These are phyloP conservation scores for Nettapus auritus DNA, from an alignment of 2,113 vertebrate genomes.

Conservation along the genomic window DNA sequence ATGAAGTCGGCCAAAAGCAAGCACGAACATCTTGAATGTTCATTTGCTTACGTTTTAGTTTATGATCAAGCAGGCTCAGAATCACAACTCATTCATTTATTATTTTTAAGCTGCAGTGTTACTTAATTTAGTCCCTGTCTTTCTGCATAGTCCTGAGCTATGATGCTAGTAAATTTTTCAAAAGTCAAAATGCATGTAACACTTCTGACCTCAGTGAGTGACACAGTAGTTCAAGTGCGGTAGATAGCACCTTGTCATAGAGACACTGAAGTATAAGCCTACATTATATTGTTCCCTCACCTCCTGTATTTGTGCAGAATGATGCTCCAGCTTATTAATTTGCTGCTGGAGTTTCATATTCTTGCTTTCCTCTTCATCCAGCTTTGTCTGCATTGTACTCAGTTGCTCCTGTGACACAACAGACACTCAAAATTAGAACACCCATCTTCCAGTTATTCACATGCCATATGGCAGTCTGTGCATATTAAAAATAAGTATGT, in stretches of 20 bases:
- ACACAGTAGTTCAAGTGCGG: not conserved
- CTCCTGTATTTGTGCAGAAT: slow-evolving; percentile 81
- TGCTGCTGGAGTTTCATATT: slow-evolving; percentile 88
- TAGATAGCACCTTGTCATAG: not conserved
- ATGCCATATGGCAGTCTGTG: not conserved
- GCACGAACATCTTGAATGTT: not conserved
- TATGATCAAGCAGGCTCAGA: not conserved
- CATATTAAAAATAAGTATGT: not conserved
- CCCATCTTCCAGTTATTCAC: not conserved
- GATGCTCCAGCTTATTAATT: slow-evolving; percentile 88
- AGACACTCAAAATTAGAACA: slow-evolving; percentile 23
- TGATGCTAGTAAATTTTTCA: not conserved
- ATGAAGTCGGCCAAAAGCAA: not conserved
- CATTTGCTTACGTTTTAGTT: not conserved
- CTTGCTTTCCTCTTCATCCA: slow-evolving; percentile 89
- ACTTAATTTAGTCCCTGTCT: not conserved
- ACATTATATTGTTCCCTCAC: slow-evolving; percentile 44
- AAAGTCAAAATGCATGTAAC: not conserved
- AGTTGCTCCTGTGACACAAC: slow-evolving; percentile 83
- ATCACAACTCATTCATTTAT: not conserved
- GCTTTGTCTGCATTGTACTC: slow-evolving; percentile 80
- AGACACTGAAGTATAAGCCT: not conserved
- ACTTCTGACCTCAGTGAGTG: not conserved
- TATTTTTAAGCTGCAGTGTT: not conserved
- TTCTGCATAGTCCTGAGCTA: not conserved